Evolutionary conservation across 2,797 vertebrate genomes (phyloP), one percentile per base, ranked within the genome.

Genomic region (Phyllotis vaccarum): DNA sequence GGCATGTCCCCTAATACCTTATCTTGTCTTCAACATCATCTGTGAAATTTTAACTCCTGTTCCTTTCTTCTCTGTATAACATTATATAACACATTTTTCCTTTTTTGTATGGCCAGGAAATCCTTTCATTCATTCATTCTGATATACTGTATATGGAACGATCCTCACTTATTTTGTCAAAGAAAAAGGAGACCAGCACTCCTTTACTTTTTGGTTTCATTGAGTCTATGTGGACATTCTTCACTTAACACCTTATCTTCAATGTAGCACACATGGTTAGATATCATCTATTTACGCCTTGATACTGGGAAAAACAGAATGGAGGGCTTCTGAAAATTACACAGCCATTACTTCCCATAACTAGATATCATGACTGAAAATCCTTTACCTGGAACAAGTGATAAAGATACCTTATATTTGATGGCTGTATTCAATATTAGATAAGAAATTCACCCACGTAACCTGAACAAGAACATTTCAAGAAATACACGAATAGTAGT

Each of bases 331-430:
- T 13, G 68, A 68, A 82, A 93, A 89, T 72, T 66, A 92, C 24
- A 76, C 52, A 85, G 75, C 24, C 17, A 74, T n/a, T 31, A 16
- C 27, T 56, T 49, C 22, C 62, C 6, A 58, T 40, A 89, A 78
- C 12, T n/a, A 90, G 34, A 75, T 80, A 89, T 19, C 72, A 3
- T 46, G 49, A 88, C n/a, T 70, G 43, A 72, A 93, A 79, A 94
- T n/a, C 34, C 14, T 17, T 90, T 11, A 46, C 54, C 11, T 66
- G 27, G 40, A 37, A 86, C 60, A 95, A 70, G 6, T 0, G 2
- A 72, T 58, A 52, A 62, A 80, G 70, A 76, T 43, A 8, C 0
- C 21, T 29, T 19, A 6, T 75, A 3, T 93, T 92, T 86, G 12
- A 9, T 13, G 24, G 10, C 7, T 88, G 46, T 56, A 95, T 81